phyloP scores from a whole-genome alignment of 2,113 vertebrate genomes.

The Melozone crissalis region DNA sequence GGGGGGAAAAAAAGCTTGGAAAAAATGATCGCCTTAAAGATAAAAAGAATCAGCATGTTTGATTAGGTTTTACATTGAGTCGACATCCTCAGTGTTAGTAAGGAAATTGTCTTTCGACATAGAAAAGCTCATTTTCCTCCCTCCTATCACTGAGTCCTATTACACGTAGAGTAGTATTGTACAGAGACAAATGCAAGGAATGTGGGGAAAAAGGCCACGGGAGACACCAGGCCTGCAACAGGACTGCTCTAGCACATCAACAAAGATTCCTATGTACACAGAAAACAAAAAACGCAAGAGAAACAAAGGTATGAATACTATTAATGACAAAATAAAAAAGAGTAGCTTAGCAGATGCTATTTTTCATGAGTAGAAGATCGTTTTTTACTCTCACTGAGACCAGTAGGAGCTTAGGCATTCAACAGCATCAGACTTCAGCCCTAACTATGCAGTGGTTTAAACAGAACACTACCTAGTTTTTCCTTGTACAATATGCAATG shows the following conservation, averaged over 20 bases:
- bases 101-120: neutral
- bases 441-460: neutral
- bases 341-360: slow-evolving; percentile 20
- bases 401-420: slow-evolving; percentile 54
- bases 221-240: slow-evolving; percentile 60
- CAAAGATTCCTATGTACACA: slow-evolving; percentile 49
- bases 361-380: neutral
- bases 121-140: slow-evolving; percentile 19
- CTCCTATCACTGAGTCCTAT: neutral
- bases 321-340: neutral
- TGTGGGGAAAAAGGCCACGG: slow-evolving; percentile 55
- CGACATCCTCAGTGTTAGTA: neutral
- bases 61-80: neutral
- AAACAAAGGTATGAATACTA: slow-evolving; percentile 49
- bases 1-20: neutral
- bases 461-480: slow-evolving; percentile 31
- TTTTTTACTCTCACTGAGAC: neutral
- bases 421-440: slow-evolving; percentile 49
- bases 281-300: neutral
- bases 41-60: neutral
- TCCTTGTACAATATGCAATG: slow-evolving; percentile 46
- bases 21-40: neutral
- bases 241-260: slow-evolving; percentile 65
- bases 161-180: neutral
- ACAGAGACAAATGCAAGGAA: slow-evolving; percentile 49